Percentiles rank a stretch among this genome's conserved stretches.
These are phyloP conservation scores for Eubasilissa regina DNA, from an alignment of 1,140 invertebrate species.

Conservation along the genomic window DNA sequence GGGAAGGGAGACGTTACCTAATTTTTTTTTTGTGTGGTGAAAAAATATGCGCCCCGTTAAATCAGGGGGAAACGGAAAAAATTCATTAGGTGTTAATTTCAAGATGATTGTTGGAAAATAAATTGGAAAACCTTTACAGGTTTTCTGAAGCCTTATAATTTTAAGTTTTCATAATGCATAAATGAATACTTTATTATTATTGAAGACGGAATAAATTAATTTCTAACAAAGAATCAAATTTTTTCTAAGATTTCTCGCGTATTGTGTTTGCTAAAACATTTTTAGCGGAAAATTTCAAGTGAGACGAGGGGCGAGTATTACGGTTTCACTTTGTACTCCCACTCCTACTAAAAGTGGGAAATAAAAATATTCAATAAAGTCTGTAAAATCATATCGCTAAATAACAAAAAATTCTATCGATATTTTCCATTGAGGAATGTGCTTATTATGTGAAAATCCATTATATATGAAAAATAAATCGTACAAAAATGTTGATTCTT, in stretches of 20 bases:
- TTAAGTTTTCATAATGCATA: constrained; percentile 1
- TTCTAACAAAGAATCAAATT: not conserved
- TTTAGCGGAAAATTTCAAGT: constrained; percentile 2
- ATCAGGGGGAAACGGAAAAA: not conserved
- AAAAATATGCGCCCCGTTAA: constrained; percentile 1
- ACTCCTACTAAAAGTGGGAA: not conserved
- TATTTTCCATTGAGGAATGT: no score
- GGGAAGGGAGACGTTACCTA: not conserved
- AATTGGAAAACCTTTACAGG: constrained; percentile 7
- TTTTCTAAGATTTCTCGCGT: constrained; percentile 29
- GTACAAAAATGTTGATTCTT: no score
- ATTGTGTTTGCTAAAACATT: constrained; percentile 30
- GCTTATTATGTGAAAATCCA: no score
- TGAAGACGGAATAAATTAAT: constrained; percentile 26
- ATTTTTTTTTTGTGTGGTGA: not conserved
- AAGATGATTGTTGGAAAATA: constrained; percentile 9
- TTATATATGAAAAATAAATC: no score
- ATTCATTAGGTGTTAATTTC: constrained; percentile 24
- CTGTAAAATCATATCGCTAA: not conserved
- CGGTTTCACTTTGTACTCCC: constrained; percentile 39
- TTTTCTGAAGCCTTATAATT: constrained; percentile 34
- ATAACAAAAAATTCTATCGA: not conserved
- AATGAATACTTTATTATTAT: constrained; percentile 35
- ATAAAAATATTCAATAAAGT: constrained; percentile 1
- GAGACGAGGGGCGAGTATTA: not conserved